phyloP scores from a whole-genome alignment of 2,797 vertebrate genomes.

The Sparidentex hasta region DNA sequence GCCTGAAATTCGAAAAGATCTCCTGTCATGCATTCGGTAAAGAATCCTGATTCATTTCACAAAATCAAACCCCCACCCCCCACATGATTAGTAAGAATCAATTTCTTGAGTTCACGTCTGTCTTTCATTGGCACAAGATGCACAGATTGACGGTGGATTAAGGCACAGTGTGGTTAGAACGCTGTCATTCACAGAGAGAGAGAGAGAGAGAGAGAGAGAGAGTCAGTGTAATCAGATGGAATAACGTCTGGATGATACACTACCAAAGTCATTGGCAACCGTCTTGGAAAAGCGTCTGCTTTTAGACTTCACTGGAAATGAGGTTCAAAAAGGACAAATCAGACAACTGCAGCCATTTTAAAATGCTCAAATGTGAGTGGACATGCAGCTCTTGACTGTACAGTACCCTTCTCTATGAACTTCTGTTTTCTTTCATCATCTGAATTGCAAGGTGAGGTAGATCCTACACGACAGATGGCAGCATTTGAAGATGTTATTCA shows the following conservation, averaged over 20 bases:
- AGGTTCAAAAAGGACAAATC: slow-evolving; percentile 87
- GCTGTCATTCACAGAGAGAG: slow-evolving; percentile 82
- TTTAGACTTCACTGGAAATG: slow-evolving; percentile 97
- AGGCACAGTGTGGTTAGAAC: slow-evolving; percentile 77
- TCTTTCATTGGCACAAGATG: slow-evolving; percentile 74
- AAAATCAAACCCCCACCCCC: slow-evolving; percentile 31
- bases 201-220: slow-evolving; percentile 50
- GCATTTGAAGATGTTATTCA: slow-evolving; percentile 28
- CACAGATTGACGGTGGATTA: slow-evolving; percentile 77
- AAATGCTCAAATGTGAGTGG: slow-evolving; percentile 48
- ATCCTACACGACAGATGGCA: slow-evolving; percentile 89
- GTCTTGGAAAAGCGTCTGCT: slow-evolving; percentile 99
- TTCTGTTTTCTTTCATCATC: slow-evolving; percentile 95
- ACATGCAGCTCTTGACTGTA: slow-evolving; percentile 37
- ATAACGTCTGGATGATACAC: slow-evolving; percentile 83
- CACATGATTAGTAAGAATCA: slow-evolving; percentile 74
- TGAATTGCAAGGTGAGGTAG: slow-evolving; percentile 92
- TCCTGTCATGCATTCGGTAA: slow-evolving; percentile 68
- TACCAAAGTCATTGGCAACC: slow-evolving; percentile 99
- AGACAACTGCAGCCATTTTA: slow-evolving; percentile 77
- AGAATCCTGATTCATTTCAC: slow-evolving; percentile 41
- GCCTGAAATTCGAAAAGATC: slow-evolving; percentile 34
- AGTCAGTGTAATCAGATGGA: slow-evolving; percentile 67
- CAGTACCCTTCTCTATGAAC: slow-evolving; percentile 98
- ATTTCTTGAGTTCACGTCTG: slow-evolving; percentile 37